Conservation (phyloP, 2,797 vertebrate genomes). For the Phoebastria nigripes region DNA sequence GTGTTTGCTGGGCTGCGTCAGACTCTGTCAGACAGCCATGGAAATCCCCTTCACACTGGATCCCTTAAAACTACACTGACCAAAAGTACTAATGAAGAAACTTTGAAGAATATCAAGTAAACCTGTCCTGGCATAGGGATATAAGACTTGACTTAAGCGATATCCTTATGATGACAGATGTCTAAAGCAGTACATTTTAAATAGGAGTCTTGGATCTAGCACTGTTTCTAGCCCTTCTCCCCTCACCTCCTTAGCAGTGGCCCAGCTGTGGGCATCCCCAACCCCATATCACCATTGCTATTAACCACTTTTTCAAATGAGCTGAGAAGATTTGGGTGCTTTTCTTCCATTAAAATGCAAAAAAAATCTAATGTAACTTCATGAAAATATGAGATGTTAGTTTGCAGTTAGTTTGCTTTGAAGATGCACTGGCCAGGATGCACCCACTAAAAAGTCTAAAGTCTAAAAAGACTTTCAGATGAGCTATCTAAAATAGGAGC, state of each 20-base stretch:
- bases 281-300: accelerated
- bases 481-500: neutral
- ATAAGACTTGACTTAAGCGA: neutral
- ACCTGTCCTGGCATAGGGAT: neutral
- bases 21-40: neutral
- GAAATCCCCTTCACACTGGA: neutral
- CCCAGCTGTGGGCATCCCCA: neutral
- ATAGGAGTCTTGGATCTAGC: neutral
- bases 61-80: neutral
- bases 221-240: neutral
- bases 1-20: neutral
- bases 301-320: neutral
- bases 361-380: neutral
- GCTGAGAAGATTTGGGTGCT: neutral
- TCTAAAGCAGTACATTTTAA: neutral
- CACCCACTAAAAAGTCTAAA: no score
- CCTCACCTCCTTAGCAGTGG: neutral
- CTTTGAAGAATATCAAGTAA: neutral
- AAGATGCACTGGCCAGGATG: neutral
- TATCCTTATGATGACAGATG: neutral
- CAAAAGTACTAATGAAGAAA: neutral
- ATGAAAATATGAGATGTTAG: neutral
- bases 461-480: neutral
- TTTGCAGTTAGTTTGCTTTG: neutral
- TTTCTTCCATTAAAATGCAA: neutral